Evolutionary conservation across 2,888 invertebrate genomes (phyloP).

Genomic region (Nomada flava): DNA sequence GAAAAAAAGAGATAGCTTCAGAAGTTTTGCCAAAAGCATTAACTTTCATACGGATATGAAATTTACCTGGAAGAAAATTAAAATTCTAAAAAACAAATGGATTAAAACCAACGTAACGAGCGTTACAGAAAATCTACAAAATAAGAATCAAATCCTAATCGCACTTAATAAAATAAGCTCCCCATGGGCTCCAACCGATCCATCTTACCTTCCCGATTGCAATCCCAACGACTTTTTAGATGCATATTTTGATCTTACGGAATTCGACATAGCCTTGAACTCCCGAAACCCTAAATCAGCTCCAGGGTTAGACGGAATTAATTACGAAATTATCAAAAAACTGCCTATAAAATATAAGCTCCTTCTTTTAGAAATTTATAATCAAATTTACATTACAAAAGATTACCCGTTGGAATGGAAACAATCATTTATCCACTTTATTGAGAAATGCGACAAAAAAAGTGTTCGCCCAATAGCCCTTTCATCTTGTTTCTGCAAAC

Average conservation of each 20-base stretch:
- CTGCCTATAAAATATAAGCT: background rate
- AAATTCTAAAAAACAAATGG: constrained; percentile 22
- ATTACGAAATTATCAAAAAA: constrained; percentile 3
- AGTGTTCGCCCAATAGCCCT: background rate
- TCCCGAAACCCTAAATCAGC: constrained; percentile 12
- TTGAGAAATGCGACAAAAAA: background rate
- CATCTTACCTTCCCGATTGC: background rate
- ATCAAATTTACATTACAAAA: background rate
- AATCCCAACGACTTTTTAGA: background rate
- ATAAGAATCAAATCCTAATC: background rate
- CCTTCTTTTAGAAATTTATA: no score
- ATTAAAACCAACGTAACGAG: background rate
- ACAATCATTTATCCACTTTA: constrained; percentile 10
- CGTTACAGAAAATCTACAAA: background rate
- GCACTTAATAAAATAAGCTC: constrained; percentile 11
- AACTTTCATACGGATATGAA: background rate
- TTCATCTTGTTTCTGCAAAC: constrained; percentile 4
- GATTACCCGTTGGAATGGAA: background rate
- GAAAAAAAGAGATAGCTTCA: no score
- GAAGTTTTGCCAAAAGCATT: no score
- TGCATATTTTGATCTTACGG: background rate
- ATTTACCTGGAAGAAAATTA: background rate
- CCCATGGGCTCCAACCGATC: constrained; percentile 1
- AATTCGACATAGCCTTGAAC: constrained; percentile 3
- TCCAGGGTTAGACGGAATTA: constrained; percentile 14